A percentile compares a stretch with the other conserved stretches of the same genome.
phyloP scores from a whole-genome alignment of 2,797 vertebrate genomes.

The Lagodon rhomboides region DNA sequence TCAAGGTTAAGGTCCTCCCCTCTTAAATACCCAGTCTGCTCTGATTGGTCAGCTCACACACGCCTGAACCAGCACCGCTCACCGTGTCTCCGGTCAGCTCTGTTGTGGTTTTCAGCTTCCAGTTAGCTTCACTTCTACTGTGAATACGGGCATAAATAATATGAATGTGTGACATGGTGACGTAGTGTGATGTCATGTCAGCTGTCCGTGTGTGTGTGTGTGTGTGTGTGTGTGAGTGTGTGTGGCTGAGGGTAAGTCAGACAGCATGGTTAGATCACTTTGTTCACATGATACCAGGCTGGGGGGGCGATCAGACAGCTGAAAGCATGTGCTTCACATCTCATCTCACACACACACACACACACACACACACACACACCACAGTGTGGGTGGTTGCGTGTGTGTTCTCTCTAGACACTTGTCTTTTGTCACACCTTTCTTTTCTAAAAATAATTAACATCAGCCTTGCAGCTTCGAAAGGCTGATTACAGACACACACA shows the following conservation, averaged over 20 bases:
- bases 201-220: background rate
- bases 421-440: slow-evolving; percentile 38
- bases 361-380: background rate
- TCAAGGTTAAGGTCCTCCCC: too few species aligned
- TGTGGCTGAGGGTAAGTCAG: slow-evolving; percentile 53
- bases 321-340: slow-evolving; percentile 61
- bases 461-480: background rate
- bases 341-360: slow-evolving; percentile 31
- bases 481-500: background rate
- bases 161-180: too few species aligned
- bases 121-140: too few species aligned
- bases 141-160: too few species aligned
- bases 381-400: background rate
- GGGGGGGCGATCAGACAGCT: slow-evolving; percentile 56
- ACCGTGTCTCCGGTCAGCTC: too few species aligned
- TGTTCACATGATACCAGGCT: slow-evolving; percentile 76
- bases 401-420: slow-evolving; percentile 18
- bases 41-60: too few species aligned
- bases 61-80: too few species aligned
- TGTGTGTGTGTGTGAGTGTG: slow-evolving; percentile 22
- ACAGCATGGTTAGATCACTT: slow-evolving; percentile 59
- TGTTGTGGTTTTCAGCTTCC: too few species aligned
- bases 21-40: too few species aligned
- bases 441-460: slow-evolving; percentile 34
- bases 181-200: too few species aligned